These are phyloP conservation scores for Drosophila histrio DNA, from an alignment of 2,888 invertebrate genomes.

Conservation along the genomic window DNA sequence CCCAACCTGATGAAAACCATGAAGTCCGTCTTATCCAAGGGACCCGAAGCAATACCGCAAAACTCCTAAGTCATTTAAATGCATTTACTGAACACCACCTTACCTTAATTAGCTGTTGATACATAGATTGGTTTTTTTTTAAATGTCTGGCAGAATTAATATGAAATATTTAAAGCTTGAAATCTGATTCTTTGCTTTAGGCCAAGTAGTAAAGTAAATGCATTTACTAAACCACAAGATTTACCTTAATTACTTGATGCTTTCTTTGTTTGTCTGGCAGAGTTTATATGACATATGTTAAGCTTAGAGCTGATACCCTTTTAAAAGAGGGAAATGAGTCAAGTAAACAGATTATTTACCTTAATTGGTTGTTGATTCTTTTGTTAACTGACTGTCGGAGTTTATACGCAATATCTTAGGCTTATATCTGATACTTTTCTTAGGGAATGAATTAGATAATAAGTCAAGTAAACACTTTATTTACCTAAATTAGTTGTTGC, in stretches of 20 bases:
- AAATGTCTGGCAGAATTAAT: neutral
- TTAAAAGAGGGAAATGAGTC: no score
- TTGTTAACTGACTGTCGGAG: no score
- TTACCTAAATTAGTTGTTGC: no score
- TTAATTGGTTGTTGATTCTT: no score
- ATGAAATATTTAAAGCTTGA: neutral
- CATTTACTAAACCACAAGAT: conserved; percentile 17
- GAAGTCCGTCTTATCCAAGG: conserved; percentile 88
- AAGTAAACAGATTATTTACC: no score
- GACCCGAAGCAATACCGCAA: conserved; percentile 82
- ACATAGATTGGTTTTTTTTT: neutral
- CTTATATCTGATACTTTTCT: no score
- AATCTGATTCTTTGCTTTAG: neutral
- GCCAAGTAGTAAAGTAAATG: neutral
- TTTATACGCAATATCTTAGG: no score
- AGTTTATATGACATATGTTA: no score
- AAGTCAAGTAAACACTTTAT: no score
- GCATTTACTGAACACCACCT: conserved; percentile 23
- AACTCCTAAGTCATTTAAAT: conserved; percentile 52
- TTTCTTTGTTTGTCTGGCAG: conserved; percentile 4
- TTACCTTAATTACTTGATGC: conserved; percentile 21
- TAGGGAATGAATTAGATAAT: no score
- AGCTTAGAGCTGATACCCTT: no score
- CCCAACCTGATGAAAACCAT: conserved; percentile 91
- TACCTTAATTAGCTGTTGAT: conserved; percentile 6